Percentiles rank a stretch among this genome's conserved stretches.
phyloP scores from a whole-genome alignment of 2,113 vertebrate species.

The Rutilus rutilus region DNA sequence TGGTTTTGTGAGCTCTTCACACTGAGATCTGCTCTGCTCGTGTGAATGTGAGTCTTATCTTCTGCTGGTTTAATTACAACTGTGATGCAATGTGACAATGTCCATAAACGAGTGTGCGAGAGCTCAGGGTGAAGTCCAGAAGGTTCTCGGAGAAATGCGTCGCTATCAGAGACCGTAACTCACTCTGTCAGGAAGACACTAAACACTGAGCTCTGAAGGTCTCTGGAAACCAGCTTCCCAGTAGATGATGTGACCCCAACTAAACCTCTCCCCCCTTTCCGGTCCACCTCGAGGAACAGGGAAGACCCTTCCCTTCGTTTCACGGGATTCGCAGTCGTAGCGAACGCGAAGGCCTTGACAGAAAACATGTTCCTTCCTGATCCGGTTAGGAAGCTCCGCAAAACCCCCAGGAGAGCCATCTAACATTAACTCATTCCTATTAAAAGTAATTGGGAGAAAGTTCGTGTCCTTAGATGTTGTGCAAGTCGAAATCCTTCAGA shows the following conservation, averaged over 20 bases:
- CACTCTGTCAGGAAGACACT: conserved; percentile 37
- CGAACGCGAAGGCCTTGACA: conserved; percentile 63
- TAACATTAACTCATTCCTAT: conserved; percentile 88
- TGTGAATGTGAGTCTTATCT: conserved; percentile 15
- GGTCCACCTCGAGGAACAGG: conserved; percentile 57
- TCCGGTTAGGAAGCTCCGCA: conserved; percentile 86
- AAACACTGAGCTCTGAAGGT: background rate
- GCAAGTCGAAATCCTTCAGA: conserved; percentile 86
- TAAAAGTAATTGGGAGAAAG: conserved; percentile 91
- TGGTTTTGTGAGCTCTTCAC: background rate
- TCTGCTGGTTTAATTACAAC: background rate
- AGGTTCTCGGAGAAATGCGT: background rate
- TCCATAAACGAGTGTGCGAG: background rate
- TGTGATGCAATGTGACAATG: background rate
- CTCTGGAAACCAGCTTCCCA: conserved; percentile 41
- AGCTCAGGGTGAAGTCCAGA: conserved; percentile 12
- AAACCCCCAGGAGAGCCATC: conserved; percentile 86
- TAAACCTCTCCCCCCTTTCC: conserved; percentile 47
- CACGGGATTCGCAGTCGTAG: conserved; percentile 4
- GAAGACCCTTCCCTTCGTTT: conserved; percentile 42
- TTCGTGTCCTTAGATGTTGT: conserved; percentile 90
- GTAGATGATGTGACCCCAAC: conserved; percentile 43
- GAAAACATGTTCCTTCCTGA: conserved; percentile 81
- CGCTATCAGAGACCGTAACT: conserved; percentile 16
- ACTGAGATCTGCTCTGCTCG: background rate